Evolutionary conservation across 2,113 vertebrate genomes (phyloP), one percentile per base, ranked within the genome.

Genomic region (Cranoglanis bouderius): DNA sequence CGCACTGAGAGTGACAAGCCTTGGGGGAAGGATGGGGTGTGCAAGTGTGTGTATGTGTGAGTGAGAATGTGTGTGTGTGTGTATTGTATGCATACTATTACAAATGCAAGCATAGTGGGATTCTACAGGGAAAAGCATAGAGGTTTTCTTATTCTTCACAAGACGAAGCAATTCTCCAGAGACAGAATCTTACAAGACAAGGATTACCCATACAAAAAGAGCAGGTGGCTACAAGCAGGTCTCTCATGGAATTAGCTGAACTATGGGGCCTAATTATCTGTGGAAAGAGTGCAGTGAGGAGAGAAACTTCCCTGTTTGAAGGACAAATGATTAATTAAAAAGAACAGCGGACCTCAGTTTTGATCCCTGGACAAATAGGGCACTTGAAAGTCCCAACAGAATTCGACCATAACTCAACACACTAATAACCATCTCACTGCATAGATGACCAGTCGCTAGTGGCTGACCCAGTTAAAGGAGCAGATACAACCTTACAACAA

Each of bases 261-360:
- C 94, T 93, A 92, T 91, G 93, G 95, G 94, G 94, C 92, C 94
- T 95, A 93, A 95, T 95, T 95, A 96, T 95, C 94, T 94, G 89
- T 91, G 91, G 92, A 91, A 91, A 91, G 87, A 87, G 88, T 84
- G 82, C 63, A 51, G 59, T 46, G 84, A 91, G 89, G 81, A 89
- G 61, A 92, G 90, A 95, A 95, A 94, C 92, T 94, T 93, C 91
- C 87, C 86, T 91, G 92, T 95, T 92, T 95, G 94, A 96, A 96
- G 95, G 95, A 96, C 95, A 93, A 95, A 95, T 88, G 91, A 93
- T 94, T 96, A 91, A 95, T 96, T 95, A 96, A 95, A 94, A 94
- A 94, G 93, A 96, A 95, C 92, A 94, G 92, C 93, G 93, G 93
- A 94, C 93, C 94, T 94, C 87, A 91, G 91, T 92, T 93, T 91